Evolutionary conservation across 2,113 vertebrate genomes (phyloP).

Genomic region (Carlito syrichta): DNA sequence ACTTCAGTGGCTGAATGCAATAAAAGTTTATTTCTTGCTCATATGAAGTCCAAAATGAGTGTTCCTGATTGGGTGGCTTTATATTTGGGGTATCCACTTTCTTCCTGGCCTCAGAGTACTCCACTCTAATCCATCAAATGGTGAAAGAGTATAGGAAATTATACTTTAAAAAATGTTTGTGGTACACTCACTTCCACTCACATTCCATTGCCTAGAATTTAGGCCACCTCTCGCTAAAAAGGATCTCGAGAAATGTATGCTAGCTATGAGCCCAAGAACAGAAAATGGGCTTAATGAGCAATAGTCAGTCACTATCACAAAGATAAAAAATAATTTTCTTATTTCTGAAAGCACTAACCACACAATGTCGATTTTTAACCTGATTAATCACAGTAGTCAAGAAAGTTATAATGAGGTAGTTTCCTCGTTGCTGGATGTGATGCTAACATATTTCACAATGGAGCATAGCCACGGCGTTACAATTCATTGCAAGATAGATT

Average conservation of each 20-base stretch:
- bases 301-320: neutral
- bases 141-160: neutral
- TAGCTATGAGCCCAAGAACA: neutral
- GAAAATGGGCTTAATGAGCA: neutral
- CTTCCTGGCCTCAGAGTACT: neutral
- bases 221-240: neutral
- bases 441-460: constrained; percentile 27
- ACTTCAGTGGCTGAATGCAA: neutral
- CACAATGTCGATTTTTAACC: neutral
- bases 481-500: neutral
- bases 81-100: neutral
- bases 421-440: neutral
- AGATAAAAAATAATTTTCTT: neutral
- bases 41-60: neutral
- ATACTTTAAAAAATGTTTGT: neutral
- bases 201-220: neutral
- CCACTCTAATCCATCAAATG: neutral
- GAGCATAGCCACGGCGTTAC: neutral
- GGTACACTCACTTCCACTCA: neutral
- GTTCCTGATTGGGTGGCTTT: neutral
- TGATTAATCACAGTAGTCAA: constrained; percentile 4
- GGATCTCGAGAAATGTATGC: neutral
- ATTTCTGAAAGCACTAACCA: constrained; percentile 4
- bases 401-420: neutral
- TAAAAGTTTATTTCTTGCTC: constrained; percentile 28